Percentiles rank a stretch among this genome's conserved stretches.
Evolutionary conservation across 2,797 vertebrate species (phyloP).

Genomic region (Spatula versicolor): DNA sequence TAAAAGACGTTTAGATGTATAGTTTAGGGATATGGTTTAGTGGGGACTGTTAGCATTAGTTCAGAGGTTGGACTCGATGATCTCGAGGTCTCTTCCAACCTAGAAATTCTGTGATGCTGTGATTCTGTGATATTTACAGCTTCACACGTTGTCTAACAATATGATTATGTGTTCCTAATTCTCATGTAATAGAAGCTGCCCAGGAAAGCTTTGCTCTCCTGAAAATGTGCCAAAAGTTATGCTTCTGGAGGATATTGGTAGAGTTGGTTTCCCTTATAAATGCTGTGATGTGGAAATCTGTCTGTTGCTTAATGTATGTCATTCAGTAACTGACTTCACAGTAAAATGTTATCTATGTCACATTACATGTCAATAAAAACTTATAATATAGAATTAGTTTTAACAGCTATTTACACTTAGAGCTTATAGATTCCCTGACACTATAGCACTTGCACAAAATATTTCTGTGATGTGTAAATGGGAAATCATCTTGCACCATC

Average conservation of each 20-base stretch:
- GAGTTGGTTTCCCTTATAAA: background rate
- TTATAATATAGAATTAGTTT: background rate
- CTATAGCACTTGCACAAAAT: background rate
- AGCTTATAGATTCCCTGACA: background rate
- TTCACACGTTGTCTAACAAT: background rate
- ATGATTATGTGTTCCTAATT: background rate
- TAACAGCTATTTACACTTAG: background rate
- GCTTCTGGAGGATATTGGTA: background rate
- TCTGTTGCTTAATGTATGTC: background rate
- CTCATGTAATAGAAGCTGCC: background rate
- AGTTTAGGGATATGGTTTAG: no score
- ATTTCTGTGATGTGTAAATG: background rate
- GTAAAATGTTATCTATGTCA: background rate
- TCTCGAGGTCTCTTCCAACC: no score
- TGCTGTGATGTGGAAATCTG: background rate
- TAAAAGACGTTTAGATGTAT: no score
- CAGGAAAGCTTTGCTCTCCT: background rate
- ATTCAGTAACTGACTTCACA: background rate
- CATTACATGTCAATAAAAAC: background rate
- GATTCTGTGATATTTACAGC: background rate
- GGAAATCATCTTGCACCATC: background rate
- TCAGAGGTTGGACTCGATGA: no score
- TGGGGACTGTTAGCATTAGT: no score
- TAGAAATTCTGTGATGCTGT: no score
- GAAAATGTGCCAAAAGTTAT: background rate